phyloP scores from a whole-genome alignment of 92 coral and sea anemone species.

The Palythoa grandiflora region DNA sequence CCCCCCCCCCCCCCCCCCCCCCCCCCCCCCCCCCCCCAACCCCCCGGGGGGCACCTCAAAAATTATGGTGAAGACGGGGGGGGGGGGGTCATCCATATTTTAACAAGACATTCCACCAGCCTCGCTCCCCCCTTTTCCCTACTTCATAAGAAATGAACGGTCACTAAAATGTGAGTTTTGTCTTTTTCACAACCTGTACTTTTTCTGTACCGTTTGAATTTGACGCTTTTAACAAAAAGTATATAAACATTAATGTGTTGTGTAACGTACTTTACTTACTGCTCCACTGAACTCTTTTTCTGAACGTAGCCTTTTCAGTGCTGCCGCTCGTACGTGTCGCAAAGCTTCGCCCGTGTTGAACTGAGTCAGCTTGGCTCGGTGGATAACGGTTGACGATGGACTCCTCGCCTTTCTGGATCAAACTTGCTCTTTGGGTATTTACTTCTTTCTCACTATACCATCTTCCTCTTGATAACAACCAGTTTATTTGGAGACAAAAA shows the following conservation, averaged over 20 bases:
- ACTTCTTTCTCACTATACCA: slow-evolving; percentile 41
- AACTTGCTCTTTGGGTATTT: slow-evolving; percentile 47
- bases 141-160: no score
- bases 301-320: slow-evolving; percentile 38
- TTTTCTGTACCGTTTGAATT: no score
- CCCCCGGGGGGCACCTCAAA: no score
- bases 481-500: not conserved
- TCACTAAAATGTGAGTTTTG: no score
- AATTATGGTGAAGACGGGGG: no score
- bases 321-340: slow-evolving; percentile 40
- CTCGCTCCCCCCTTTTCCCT: no score
- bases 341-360: slow-evolving; percentile 28
- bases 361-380: slow-evolving; percentile 28
- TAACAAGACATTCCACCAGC: no score
- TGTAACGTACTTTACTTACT: not conserved
- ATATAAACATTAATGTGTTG: not conserved
- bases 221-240: not conserved
- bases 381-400: slow-evolving; percentile 31
- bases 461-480: not conserved
- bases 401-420: slow-evolving; percentile 28
- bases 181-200: no score
- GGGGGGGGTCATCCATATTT: no score
- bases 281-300: not conserved
- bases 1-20: no score
- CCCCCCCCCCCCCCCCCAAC: no score